Evolutionary conservation across 35 echinoderm and acorn worm species (phyloP).

Genomic region (Heliocidaris erythrogramma): DNA sequence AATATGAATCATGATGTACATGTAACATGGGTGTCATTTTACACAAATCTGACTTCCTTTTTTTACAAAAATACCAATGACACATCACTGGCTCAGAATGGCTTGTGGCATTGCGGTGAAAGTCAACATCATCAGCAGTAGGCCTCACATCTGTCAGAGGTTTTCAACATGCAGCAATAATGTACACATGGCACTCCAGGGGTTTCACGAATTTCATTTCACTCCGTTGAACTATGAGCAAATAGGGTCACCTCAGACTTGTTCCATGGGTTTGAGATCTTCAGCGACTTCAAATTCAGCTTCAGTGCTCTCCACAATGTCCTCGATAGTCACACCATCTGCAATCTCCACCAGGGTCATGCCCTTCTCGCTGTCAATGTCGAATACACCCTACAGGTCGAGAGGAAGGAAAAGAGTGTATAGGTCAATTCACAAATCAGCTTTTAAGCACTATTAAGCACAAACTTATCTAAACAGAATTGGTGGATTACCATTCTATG

Average conservation of each 20-base stretch:
- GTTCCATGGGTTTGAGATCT: constrained; percentile 91
- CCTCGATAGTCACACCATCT: constrained; percentile 88
- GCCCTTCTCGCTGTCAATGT: constrained; percentile 89
- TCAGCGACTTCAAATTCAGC: constrained; percentile 81
- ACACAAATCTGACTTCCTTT: background rate
- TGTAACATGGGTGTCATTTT: background rate
- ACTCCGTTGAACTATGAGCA: background rate
- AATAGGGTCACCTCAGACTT: constrained; percentile 56
- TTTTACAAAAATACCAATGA: background rate
- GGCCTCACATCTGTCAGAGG: background rate
- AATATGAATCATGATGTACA: background rate
- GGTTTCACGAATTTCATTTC: background rate
- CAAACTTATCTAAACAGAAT: too few relatives aligned
- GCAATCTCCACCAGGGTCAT: constrained; percentile 85
- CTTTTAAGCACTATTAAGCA: too few relatives aligned
- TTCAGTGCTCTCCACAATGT: constrained; percentile 77
- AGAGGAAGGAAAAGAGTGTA: constrained; percentile 43
- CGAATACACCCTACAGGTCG: constrained; percentile 86
- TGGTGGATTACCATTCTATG: too few relatives aligned
- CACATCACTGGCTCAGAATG: background rate
- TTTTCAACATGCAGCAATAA: background rate
- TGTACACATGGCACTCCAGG: background rate
- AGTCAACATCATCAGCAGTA: background rate
- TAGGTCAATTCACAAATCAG: background rate
- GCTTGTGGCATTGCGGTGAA: background rate